phyloP scores from a whole-genome alignment of 23 tunicate genomes.

The Ciona savignyi region DNA sequence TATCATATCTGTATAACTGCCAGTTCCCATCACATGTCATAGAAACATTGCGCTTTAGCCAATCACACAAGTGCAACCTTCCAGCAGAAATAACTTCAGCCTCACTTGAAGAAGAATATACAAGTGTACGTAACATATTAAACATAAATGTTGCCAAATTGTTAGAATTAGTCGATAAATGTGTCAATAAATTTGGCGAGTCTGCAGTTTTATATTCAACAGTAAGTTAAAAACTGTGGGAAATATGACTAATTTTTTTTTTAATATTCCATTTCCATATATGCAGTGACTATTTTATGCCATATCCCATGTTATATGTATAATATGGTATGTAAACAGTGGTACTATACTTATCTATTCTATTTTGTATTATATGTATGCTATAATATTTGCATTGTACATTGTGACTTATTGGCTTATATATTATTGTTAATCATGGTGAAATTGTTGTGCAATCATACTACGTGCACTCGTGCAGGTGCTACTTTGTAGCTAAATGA shows the following conservation, averaged over 20 bases:
- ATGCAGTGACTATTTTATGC: neutral
- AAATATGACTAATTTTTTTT: too few species aligned
- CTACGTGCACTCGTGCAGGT: too few species aligned
- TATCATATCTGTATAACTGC: constrained; percentile 74
- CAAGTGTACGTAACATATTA: constrained; percentile 18
- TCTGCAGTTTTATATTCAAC: constrained; percentile 31
- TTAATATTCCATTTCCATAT: neutral
- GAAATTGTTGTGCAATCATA: too few species aligned
- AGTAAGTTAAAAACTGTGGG: neutral
- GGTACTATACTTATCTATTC: neutral
- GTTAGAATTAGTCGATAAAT: constrained; percentile 55
- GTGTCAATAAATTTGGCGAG: constrained; percentile 62
- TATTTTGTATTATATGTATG: neutral
- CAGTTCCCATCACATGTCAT: constrained; percentile 79
- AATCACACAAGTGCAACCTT: constrained; percentile 50
- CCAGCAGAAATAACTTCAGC: constrained; percentile 32
- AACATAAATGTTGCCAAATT: constrained; percentile 32
- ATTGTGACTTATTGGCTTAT: too few species aligned
- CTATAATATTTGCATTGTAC: too few species aligned
- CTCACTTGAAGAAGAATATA: constrained; percentile 19
- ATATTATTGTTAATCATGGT: too few species aligned
- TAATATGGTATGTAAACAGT: too few species aligned
- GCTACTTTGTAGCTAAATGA: too few species aligned
- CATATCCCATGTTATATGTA: neutral
- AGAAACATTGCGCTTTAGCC: constrained; percentile 33